Percentiles rank a stretch among this genome's conserved stretches.
These are phyloP conservation scores for Sparidentex hasta DNA, from an alignment of 2,797 vertebrate genomes.

Conservation along the genomic window DNA sequence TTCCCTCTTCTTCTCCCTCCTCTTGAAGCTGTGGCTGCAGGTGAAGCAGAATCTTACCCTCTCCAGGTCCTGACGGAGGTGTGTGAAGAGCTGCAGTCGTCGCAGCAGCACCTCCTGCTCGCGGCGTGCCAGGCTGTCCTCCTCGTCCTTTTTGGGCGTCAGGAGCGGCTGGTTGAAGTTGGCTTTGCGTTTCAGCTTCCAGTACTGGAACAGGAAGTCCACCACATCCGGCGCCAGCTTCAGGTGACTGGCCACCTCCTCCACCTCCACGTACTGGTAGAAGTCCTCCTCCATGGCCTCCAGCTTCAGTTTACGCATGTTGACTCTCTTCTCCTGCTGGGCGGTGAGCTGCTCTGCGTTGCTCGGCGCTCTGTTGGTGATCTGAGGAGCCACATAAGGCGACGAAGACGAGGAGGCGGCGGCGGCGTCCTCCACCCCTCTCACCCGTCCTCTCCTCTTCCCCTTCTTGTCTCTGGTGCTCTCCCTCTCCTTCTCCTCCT, in stretches of 20 bases:
- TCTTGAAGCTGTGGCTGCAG: background rate
- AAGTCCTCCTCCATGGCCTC: conserved; percentile 97
- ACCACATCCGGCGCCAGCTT: conserved; percentile 88
- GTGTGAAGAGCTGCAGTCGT: conserved; percentile 96
- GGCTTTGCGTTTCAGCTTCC: conserved; percentile 96
- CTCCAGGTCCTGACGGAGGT: conserved; percentile 97
- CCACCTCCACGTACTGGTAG: conserved; percentile 90
- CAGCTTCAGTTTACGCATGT: conserved; percentile 93
- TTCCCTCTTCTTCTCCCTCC: no score
- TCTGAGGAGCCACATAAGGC: conserved; percentile 41
- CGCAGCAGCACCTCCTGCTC: conserved; percentile 96
- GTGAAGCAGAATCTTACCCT: conserved; percentile 86
- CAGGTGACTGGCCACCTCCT: conserved; percentile 88
- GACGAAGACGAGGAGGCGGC: conserved; percentile 39
- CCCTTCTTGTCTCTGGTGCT: conserved; percentile 64
- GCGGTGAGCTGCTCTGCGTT: conserved; percentile 57
- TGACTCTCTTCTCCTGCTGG: conserved; percentile 89
- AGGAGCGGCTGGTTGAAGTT: conserved; percentile 97
- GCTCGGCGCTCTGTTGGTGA: conserved; percentile 18
- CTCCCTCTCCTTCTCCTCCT: conserved; percentile 71
- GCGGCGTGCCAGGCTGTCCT: conserved; percentile 94
- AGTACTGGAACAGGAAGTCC: conserved; percentile 96
- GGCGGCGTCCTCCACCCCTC: conserved; percentile 63
- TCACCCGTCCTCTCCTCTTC: conserved; percentile 71
- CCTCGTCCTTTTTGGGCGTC: conserved; percentile 96